Base-by-base conservation (phyloP, 1,140 invertebrate genomes). In the Wiebesia pumilae region DNA sequence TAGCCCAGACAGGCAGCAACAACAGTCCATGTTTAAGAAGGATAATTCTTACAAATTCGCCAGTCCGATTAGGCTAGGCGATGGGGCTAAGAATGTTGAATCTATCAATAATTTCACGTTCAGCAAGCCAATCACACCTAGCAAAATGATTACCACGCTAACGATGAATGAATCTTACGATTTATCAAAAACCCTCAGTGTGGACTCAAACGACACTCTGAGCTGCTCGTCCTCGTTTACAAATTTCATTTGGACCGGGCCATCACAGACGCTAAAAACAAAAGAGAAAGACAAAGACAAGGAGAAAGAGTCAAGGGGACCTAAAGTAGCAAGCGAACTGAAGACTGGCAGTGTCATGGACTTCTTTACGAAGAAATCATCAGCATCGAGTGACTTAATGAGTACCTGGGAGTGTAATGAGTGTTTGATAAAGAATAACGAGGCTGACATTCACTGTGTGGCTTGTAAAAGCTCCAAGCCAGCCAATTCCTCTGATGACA, bases 51-150 rank as follows among this genome's bases (percentile, higher is more conserved):
- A 92, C n/a, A 91, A 93, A 88, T 94, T 93, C 77, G 90, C 93
- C 27, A 94, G 91, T 83, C 92, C 93, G 1, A 92, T 94, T 43
- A 92, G 91, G 87, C 77, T 93, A 24, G 88, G 89, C 30, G 88
- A 92, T 47, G 77, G 78, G 0, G 86, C 85, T 0, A 91, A 91
- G 33, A 91, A 89, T 87, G 84, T 91, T 6, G 90, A 92, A 65
- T 93, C 94, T 0, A 93, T 94, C 14, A 94, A 94, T 84, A 94
- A 94, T 87, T 95, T 95, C 69, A 95, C 92, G 80, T 95, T 95
- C 86, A 95, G 95, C 89, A 93, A 94, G 77, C 95, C 95, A 1
- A 85, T 95, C 4, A 89, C 51, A 83, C 91, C 19, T 87, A 89
- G 62, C 80, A 90, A 85, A 88, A 89, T 84, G 88, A 89, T 85